A percentile compares a stretch with the other conserved stretches of the same genome.
phyloP scores from a whole-genome alignment of 2,888 invertebrate species.

The Oscheius onirici region DNA sequence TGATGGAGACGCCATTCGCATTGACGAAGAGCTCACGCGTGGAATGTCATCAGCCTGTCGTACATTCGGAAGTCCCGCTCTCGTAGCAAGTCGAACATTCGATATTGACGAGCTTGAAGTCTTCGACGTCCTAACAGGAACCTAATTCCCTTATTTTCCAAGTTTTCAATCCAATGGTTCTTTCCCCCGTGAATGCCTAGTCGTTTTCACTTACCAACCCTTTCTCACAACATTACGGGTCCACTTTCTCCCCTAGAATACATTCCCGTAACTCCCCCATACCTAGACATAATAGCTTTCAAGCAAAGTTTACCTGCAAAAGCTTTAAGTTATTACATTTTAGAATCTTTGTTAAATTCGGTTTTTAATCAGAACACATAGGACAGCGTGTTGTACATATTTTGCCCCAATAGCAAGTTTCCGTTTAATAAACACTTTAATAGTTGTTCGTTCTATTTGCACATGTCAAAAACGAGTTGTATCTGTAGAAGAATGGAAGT shows the following conservation, averaged over 20 bases:
- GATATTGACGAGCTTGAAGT: slow-evolving; percentile 65
- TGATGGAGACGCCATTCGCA: slow-evolving; percentile 69
- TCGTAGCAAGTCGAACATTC: slow-evolving; percentile 57
- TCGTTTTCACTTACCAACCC: not conserved
- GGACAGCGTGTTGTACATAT: too few species aligned
- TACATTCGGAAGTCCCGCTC: slow-evolving; percentile 66
- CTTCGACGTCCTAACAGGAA: slow-evolving; percentile 45
- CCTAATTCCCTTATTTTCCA: not conserved
- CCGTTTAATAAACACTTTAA: too few species aligned
- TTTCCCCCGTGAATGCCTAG: not conserved
- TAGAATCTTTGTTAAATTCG: too few species aligned
- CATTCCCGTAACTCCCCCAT: not conserved
- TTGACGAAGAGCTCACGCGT: slow-evolving; percentile 65
- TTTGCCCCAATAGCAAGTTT: too few species aligned
- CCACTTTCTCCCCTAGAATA: not conserved
- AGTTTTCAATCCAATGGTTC: not conserved
- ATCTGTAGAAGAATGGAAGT: not conserved
- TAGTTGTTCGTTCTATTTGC: not conserved
- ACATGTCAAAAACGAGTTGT: not conserved
- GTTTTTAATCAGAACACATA: too few species aligned
- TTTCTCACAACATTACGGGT: not conserved
- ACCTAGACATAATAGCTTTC: not conserved
- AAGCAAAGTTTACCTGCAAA: not conserved
- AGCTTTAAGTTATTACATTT: not conserved
- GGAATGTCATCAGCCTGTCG: slow-evolving; percentile 62